phyloP scores from a whole-genome alignment of 2,113 vertebrate genomes.

The Hippoglossus stenolepis region DNA sequence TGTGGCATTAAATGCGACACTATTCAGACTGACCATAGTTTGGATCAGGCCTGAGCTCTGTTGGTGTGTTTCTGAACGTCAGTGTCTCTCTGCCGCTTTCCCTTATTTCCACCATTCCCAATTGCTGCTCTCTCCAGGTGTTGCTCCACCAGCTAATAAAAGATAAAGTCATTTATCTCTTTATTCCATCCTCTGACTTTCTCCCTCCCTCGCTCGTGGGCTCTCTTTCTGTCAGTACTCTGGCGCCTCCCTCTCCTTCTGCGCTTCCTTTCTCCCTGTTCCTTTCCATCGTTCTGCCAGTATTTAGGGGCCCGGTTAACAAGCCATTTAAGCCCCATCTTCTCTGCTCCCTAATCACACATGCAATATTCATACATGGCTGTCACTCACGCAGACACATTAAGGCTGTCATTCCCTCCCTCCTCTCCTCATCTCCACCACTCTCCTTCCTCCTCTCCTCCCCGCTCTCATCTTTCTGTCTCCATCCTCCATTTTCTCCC shows the following conservation, averaged over 20 bases:
- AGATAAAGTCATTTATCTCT: neutral
- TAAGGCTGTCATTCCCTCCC: slow-evolving; percentile 49
- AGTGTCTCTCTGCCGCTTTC: too few relatives aligned
- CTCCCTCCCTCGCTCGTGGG: neutral
- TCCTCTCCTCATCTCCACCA: slow-evolving; percentile 44
- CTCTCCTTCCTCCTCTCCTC: slow-evolving; percentile 54
- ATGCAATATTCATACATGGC: slow-evolving; percentile 66
- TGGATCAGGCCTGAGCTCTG: too few relatives aligned
- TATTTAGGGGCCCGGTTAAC: slow-evolving; percentile 64
- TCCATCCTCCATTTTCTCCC: slow-evolving; percentile 56
- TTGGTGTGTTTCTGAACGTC: too few relatives aligned
- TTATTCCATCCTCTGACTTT: neutral
- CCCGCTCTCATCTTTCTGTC: slow-evolving; percentile 56
- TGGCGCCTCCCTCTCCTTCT: slow-evolving; percentile 29
- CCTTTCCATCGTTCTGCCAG: slow-evolving; percentile 36
- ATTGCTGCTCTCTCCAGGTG: too few relatives aligned
- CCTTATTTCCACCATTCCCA: too few relatives aligned
- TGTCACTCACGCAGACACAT: slow-evolving; percentile 69
- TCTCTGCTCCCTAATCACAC: slow-evolving; percentile 66
- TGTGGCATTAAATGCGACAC: too few relatives aligned
- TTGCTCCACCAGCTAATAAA: slow-evolving; percentile 21
- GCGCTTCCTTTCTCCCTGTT: slow-evolving; percentile 27
- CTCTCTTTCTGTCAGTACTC: slow-evolving; percentile 31
- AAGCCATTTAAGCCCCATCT: slow-evolving; percentile 68
- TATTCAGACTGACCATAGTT: too few relatives aligned